These are phyloP conservation scores for Semnopithecus entellus DNA, from an alignment of 2,113 vertebrate genomes.

Conservation along the genomic window DNA sequence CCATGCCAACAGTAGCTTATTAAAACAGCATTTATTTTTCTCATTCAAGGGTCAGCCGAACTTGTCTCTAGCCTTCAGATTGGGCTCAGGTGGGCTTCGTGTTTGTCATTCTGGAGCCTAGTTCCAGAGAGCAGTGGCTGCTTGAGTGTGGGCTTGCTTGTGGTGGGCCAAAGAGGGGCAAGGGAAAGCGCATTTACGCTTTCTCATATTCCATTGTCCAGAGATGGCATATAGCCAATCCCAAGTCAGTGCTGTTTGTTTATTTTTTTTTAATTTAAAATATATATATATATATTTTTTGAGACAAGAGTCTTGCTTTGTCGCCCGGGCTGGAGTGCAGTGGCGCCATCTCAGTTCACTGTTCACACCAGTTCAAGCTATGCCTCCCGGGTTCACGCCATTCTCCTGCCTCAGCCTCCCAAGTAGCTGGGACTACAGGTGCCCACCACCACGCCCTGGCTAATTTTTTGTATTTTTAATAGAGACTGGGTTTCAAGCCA, in stretches of 20 bases:
- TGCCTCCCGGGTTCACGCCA: no score
- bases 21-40: neutral
- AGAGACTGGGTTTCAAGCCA: no score
- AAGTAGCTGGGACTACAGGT: no score
- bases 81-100: neutral
- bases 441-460: no score
- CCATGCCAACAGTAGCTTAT: neutral
- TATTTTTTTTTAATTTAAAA: neutral
- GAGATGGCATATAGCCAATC: neutral
- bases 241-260: neutral
- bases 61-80: neutral
- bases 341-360: no score
- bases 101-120: neutral
- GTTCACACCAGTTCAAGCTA: no score
- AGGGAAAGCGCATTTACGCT: neutral
- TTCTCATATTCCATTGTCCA: neutral
- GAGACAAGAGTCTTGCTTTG: no score
- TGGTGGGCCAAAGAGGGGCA: neutral
- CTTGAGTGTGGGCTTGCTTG: neutral
- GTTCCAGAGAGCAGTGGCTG: neutral
- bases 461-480: no score
- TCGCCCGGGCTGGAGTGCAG: no score
- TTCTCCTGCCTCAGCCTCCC: no score
- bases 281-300: no score
- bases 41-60: neutral